Evolutionary conservation across 2,797 vertebrate species (phyloP), one percentile per base, ranked within the genome.

Genomic region (Helostoma temminkii): DNA sequence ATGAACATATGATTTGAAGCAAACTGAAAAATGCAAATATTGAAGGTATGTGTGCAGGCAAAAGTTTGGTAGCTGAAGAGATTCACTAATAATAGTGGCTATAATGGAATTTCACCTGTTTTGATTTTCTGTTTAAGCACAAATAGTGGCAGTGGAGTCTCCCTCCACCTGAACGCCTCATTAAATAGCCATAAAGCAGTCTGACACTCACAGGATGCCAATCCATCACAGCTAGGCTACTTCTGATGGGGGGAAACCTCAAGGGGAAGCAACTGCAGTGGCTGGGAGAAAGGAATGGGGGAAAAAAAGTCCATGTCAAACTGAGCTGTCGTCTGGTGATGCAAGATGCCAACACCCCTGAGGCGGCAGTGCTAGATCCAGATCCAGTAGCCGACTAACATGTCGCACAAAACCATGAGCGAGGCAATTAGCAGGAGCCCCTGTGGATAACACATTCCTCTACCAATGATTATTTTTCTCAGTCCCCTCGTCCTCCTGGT

Each of bases 391-490:
- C 83, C 78, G 74, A 85, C 88, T 86, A 90, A 89, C 89, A 86
- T 78, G 78, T 90, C 86, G 89, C 78, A 76, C 84, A 88, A 87
- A 89, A 87, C 87, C 88, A 80, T 87, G 89, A 93, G 88, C 74
- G 83, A 91, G 85, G 91, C 91, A 94, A 94, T 94, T 94, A 94
- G 88, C 88, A 83, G 82, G 78, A 86, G 87, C 91, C 90, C 92
- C 89, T 80, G 85, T 88, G 91, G 92, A 89, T 88, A 83, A 74
- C 72, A 83, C 86, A 84, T 83, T 85, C 68, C 82, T 85, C 84
- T 82, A 77, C 60, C 81, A 83, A 67, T 86, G 81, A 86, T 90
- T 87, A 87, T 84, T 81, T 76, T 62, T 53, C 54, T 24, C 77
- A 49, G 34, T 50, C 42, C 24, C 22, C 69, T 3, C 41, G 48